These are phyloP conservation scores for Drosophila parabipectinata DNA, from an alignment of 1,140 invertebrate genomes.

Conservation along the genomic window DNA sequence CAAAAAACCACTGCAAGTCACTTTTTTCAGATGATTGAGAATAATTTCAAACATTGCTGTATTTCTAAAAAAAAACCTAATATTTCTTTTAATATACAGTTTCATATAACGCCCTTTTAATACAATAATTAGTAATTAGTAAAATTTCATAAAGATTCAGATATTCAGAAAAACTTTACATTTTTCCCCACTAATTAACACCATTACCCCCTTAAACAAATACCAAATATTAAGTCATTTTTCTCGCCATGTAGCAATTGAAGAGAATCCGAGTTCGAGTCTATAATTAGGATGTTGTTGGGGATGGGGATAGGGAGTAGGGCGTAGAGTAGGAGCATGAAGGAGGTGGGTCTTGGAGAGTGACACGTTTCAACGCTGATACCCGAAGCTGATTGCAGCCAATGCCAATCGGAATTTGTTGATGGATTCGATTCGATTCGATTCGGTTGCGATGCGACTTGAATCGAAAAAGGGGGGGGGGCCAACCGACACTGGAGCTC, in stretches of 20 bases:
- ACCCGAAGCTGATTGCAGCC: conserved; percentile 51
- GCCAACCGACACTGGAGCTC: conserved; percentile 1
- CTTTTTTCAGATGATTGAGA: too few relatives aligned
- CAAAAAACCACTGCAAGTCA: too few relatives aligned
- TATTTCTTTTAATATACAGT: too few relatives aligned
- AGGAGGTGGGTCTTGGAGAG: conserved; percentile 4
- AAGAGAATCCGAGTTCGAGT: conserved; percentile 3
- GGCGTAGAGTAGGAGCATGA: neutral
- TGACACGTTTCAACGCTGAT: conserved; percentile 63
- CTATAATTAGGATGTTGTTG: conserved; percentile 39
- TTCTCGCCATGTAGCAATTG: conserved; percentile 3
- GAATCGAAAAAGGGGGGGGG: neutral
- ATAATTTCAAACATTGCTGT: too few relatives aligned
- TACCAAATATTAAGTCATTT: neutral
- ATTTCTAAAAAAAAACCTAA: too few relatives aligned
- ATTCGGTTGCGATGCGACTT: neutral
- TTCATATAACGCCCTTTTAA: too few relatives aligned
- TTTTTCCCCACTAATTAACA: neutral
- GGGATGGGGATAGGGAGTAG: neutral
- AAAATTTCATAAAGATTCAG: too few relatives aligned
- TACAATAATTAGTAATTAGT: too few relatives aligned
- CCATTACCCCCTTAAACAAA: neutral
- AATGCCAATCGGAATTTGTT: conserved; percentile 60
- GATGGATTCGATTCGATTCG: conserved; percentile 42
- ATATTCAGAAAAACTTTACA: too few relatives aligned